phyloP scores from a whole-genome alignment of 2,113 vertebrate genomes.

The Seriola quinqueradiata region DNA sequence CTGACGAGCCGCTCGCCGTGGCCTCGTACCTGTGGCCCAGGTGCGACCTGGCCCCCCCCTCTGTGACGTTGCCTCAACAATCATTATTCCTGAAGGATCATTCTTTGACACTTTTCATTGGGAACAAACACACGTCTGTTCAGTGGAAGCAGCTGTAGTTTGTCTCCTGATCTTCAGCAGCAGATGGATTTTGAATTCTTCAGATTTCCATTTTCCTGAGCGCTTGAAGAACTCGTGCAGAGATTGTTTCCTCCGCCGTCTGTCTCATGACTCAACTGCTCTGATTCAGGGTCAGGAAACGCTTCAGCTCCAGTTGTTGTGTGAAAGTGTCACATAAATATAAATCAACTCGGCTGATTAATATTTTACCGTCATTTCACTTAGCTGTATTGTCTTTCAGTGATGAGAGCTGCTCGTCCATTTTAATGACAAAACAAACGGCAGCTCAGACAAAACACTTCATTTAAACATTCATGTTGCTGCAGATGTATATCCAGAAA shows the following conservation, averaged over 20 bases:
- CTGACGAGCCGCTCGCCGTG: too few relatives aligned
- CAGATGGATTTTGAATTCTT: too few relatives aligned
- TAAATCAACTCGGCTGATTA: conserved; percentile 36
- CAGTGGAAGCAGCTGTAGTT: too few relatives aligned
- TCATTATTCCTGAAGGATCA: too few relatives aligned
- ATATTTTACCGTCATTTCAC: conserved; percentile 62
- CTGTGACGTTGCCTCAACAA: too few relatives aligned
- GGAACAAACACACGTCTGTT: too few relatives aligned
- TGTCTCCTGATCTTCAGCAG: too few relatives aligned
- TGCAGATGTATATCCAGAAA: conserved; percentile 43
- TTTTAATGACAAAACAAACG: conserved; percentile 65
- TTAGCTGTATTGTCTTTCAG: conserved; percentile 28
- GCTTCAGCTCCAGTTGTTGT: not conserved
- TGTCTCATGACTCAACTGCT: not conserved
- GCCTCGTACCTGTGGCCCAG: too few relatives aligned
- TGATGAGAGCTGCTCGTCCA: conserved; percentile 34
- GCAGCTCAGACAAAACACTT: conserved; percentile 56
- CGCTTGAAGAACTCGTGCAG: too few relatives aligned
- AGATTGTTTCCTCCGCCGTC: not conserved
- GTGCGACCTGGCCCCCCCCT: too few relatives aligned
- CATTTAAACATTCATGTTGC: conserved; percentile 65
- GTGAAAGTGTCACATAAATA: conserved; percentile 27
- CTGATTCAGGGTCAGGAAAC: not conserved
- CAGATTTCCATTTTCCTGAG: too few relatives aligned
- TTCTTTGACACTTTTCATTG: too few relatives aligned